Percentiles rank a stretch among this genome's conserved stretches.
phyloP scores from a whole-genome alignment of 2,888 invertebrate genomes.

The Asteroscopus sphinx region DNA sequence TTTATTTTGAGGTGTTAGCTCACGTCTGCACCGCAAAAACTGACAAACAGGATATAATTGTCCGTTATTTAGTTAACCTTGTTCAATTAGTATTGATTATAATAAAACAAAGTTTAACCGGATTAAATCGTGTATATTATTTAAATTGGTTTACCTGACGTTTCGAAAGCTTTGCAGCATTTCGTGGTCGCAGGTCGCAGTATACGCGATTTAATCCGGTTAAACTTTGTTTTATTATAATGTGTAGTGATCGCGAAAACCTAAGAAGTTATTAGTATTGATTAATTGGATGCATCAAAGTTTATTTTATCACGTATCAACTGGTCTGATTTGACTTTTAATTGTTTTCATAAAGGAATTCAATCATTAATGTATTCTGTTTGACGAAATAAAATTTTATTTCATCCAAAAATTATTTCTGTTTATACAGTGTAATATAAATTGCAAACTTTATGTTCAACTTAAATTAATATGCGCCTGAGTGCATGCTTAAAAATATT shows the following conservation, averaged over 20 bases:
- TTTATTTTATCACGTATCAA: conserved; percentile 27
- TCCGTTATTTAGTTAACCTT: conserved; percentile 14
- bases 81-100: conserved; percentile 30
- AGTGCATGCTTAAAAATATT: conserved; percentile 50
- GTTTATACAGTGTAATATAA: conserved; percentile 26
- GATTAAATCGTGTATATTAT: too few species aligned
- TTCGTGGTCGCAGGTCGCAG: too few species aligned
- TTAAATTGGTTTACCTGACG: too few species aligned
- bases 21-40: conserved; percentile 19
- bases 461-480: conserved; percentile 29
- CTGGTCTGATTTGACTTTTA: conserved; percentile 1
- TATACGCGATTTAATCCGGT: too few species aligned
- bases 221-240: too few species aligned
- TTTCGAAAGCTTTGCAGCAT: too few species aligned
- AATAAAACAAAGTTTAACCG: too few species aligned
- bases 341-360: conserved; percentile 23
- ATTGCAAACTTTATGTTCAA: conserved; percentile 33
- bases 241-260: too few species aligned
- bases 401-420: conserved; percentile 5
- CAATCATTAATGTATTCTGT: conserved; percentile 17
- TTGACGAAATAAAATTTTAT: conserved; percentile 1
- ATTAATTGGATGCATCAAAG: conserved; percentile 14
- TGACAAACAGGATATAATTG: conserved; percentile 34
- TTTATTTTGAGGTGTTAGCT: conserved; percentile 39
- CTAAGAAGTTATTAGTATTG: too few species aligned